Percentiles rank a stretch among this genome's conserved stretches.
These are phyloP conservation scores for Lepilemur ruficaudatus DNA, from an alignment of 2,797 vertebrate genomes.

Conservation along the genomic window DNA sequence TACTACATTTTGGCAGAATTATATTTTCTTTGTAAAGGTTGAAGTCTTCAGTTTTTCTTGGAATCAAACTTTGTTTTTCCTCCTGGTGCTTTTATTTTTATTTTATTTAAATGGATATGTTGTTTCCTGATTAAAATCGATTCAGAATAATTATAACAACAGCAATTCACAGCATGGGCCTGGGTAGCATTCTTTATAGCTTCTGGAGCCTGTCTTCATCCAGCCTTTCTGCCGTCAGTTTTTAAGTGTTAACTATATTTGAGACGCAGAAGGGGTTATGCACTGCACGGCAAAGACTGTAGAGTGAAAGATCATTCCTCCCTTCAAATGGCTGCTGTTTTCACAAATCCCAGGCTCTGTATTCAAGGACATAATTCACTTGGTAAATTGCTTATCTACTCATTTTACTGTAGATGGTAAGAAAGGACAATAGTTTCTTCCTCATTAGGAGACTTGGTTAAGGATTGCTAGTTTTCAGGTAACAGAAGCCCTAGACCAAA, in stretches of 20 bases:
- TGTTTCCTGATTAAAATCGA: slow-evolving; percentile 71
- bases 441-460: not conserved
- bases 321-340: not conserved
- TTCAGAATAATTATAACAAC: slow-evolving; percentile 25
- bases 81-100: slow-evolving; percentile 73
- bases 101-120: slow-evolving; percentile 63
- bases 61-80: slow-evolving; percentile 69
- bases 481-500: not conserved
- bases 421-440: not conserved
- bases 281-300: not conserved
- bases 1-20: slow-evolving; percentile 77
- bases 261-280: not conserved
- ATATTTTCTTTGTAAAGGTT: slow-evolving; percentile 69
- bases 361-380: not conserved
- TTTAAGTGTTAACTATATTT: not conserved
- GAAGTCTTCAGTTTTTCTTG: slow-evolving; percentile 62
- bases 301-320: not conserved
- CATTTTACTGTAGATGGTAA: not conserved
- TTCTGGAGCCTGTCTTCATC: not conserved
- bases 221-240: not conserved
- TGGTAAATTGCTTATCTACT: not conserved
- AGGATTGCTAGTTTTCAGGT: not conserved
- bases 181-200: not conserved
- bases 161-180: not conserved
- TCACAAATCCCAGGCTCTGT: not conserved